phyloP scores from a whole-genome alignment of 2,113 vertebrate species.

The Lamprotornis superbus region DNA sequence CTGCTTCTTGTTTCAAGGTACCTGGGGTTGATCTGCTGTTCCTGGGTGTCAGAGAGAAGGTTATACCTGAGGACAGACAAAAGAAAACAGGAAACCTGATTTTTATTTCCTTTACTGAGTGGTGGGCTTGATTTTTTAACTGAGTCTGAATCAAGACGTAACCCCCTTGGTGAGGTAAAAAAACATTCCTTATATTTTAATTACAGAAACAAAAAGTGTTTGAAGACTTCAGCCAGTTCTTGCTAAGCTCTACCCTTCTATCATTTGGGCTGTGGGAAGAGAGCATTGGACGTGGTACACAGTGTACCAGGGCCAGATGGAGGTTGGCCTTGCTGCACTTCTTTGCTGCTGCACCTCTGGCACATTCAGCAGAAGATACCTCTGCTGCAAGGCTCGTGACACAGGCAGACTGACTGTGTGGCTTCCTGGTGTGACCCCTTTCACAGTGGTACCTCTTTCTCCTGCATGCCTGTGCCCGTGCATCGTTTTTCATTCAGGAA shows the following conservation, averaged over 20 bases:
- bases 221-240: not conserved
- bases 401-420: not conserved
- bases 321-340: not conserved
- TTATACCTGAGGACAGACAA: not conserved
- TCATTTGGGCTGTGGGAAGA: not conserved
- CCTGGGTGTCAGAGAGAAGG: not conserved
- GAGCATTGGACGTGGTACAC: accelerated
- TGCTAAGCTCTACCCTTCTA: not conserved
- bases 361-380: accelerated
- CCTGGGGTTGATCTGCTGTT: not conserved
- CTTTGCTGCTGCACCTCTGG: not conserved
- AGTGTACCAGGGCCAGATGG: not conserved
- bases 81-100: not conserved
- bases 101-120: not conserved
- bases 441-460: not conserved
- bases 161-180: not conserved
- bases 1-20: not conserved
- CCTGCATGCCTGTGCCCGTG: accelerated
- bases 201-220: not conserved
- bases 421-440: not conserved
- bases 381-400: not conserved
- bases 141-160: not conserved
- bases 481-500: not conserved
- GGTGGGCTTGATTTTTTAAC: not conserved
- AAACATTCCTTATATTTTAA: not conserved